A percentile compares a stretch with the other conserved stretches of the same genome.
phyloP scores from a whole-genome alignment of 2,797 vertebrate genomes.

The Zalophus californianus region DNA sequence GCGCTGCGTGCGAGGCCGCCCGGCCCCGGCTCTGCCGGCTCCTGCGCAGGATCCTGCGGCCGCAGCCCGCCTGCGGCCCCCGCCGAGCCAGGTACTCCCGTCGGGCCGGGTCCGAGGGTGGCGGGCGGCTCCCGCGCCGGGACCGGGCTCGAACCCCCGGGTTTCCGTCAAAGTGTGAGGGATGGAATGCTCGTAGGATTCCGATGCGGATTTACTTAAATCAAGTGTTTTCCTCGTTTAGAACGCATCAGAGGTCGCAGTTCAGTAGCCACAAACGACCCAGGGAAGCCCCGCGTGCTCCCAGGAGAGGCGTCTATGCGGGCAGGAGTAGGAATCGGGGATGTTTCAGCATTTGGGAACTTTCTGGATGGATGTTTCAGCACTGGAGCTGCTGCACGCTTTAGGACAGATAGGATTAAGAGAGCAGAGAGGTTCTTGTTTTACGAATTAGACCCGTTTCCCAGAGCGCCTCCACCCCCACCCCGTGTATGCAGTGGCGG shows the following conservation, averaged over 20 bases:
- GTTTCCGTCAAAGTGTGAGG: background rate
- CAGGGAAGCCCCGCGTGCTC: background rate
- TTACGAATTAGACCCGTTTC: background rate
- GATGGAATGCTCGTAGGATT: background rate
- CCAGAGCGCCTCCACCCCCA: background rate
- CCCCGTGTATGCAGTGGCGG: background rate
- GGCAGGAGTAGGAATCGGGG: background rate
- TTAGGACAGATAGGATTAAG: background rate
- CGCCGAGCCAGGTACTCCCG: conserved; percentile 74
- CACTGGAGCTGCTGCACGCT: background rate
- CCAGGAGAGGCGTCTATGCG: fast-evolving
- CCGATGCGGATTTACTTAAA: background rate
- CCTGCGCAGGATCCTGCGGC: conserved; percentile 74
- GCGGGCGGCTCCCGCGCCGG: background rate
- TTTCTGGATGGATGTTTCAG: background rate
- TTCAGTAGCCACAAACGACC: background rate
- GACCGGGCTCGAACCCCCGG: fast-evolving
- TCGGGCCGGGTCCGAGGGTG: background rate
- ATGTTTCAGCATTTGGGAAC: background rate
- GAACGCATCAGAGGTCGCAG: background rate
- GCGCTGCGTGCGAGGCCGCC: conserved; percentile 76
- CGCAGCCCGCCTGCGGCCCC: conserved; percentile 47
- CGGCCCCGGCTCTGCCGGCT: conserved; percentile 76
- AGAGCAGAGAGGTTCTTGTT: background rate
- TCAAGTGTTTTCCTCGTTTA: background rate